These are phyloP conservation scores for Brachyopa scutellaris DNA, from an alignment of 2,888 invertebrate species.

Conservation along the genomic window DNA sequence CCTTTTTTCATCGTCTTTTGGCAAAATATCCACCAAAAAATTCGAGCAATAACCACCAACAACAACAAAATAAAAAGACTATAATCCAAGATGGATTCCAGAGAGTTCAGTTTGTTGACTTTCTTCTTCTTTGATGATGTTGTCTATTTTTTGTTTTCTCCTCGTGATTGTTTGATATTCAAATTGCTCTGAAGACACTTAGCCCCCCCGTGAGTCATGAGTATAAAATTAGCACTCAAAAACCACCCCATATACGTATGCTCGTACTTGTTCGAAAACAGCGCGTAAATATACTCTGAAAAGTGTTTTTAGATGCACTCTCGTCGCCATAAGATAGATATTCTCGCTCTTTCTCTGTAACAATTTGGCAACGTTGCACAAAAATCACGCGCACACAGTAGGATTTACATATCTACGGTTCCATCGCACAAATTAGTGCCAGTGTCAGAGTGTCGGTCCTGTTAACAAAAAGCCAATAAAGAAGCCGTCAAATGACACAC, in stretches of 20 bases:
- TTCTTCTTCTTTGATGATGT: slow-evolving; percentile 54
- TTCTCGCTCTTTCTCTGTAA: not conserved
- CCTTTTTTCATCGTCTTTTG: not conserved
- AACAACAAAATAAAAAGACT: not conserved
- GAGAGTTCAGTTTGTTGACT: slow-evolving; percentile 58
- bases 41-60: not conserved
- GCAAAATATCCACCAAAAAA: slow-evolving; percentile 19
- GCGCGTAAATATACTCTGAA: slow-evolving; percentile 9
- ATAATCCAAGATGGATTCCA: slow-evolving; percentile 63
- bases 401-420: slow-evolving; percentile 10
- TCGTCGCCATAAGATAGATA: not conserved
- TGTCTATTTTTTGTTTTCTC: slow-evolving; percentile 49
- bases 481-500: slow-evolving; percentile 51
- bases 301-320: slow-evolving; percentile 26
- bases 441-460: slow-evolving; percentile 22
- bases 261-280: slow-evolving; percentile 32
- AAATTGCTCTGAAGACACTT: slow-evolving; percentile 62
- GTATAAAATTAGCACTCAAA: slow-evolving; percentile 61
- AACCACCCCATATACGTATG: slow-evolving; percentile 38
- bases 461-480: slow-evolving; percentile 48
- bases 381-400: slow-evolving; percentile 29
- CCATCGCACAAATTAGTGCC: slow-evolving; percentile 48
- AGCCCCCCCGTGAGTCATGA: slow-evolving; percentile 59
- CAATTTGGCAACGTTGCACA: slow-evolving; percentile 60
- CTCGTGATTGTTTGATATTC: slow-evolving; percentile 60